Evolutionary conservation across 1,140 invertebrate genomes (phyloP).

Genomic region (Rhysida immarginata): DNA sequence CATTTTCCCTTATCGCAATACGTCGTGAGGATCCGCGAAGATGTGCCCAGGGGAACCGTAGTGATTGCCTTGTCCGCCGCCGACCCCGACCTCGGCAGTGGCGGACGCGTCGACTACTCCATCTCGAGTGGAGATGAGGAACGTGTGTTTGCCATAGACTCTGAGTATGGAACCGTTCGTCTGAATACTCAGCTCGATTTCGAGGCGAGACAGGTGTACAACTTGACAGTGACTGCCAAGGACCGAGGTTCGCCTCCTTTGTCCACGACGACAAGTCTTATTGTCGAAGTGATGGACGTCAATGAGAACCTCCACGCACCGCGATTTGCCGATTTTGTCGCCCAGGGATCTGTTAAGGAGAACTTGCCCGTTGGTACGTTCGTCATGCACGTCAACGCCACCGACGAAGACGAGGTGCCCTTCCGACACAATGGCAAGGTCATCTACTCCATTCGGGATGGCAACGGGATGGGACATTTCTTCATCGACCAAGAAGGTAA

Average conservation of each 20-base stretch:
- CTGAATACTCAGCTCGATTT: conserved; percentile 62
- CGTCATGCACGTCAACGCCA: conserved; percentile 58
- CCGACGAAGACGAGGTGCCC: conserved; percentile 57
- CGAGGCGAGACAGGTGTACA: conserved; percentile 73
- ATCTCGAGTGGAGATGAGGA: conserved; percentile 44
- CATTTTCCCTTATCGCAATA: conserved; percentile 46
- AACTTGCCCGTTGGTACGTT: conserved; percentile 54
- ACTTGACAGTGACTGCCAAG: conserved; percentile 60
- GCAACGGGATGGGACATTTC: conserved; percentile 80
- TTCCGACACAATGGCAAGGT: conserved; percentile 50
- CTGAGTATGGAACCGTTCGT: conserved; percentile 63
- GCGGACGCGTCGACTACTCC: conserved; percentile 52
- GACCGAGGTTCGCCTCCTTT: conserved; percentile 51
- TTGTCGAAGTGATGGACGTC: conserved; percentile 81
- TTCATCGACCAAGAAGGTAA: conserved; percentile 77
- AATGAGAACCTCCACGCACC: conserved; percentile 79
- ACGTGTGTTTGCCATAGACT: conserved; percentile 53
- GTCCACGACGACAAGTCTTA: conserved; percentile 47
- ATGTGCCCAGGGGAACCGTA: conserved; percentile 71
- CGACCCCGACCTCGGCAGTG: conserved; percentile 68
- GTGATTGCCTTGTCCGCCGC: conserved; percentile 68
- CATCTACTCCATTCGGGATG: conserved; percentile 70
- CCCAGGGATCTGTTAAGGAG: conserved; percentile 43
- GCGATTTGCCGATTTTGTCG: conserved; percentile 63
- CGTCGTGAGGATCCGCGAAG: conserved; percentile 69